Evolutionary conservation across 1,140 invertebrate species (phyloP).

Genomic region (Hyles vespertilio): DNA sequence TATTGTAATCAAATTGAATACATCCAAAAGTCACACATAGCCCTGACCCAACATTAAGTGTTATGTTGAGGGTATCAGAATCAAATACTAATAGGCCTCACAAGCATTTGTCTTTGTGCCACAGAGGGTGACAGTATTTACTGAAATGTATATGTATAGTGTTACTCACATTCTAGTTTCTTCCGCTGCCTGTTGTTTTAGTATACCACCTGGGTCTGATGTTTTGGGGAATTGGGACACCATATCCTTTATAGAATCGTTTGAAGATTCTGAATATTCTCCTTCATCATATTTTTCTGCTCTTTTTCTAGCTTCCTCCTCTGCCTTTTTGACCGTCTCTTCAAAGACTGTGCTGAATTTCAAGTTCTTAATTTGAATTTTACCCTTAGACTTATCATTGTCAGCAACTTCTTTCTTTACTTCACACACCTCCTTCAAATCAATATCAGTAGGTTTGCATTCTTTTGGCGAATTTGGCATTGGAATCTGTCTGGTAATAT

Average conservation of each 20-base stretch:
- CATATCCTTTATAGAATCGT: slow-evolving; percentile 73
- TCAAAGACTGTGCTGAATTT: slow-evolving; percentile 82
- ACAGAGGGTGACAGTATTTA: too few species aligned
- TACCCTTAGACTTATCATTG: slow-evolving; percentile 65
- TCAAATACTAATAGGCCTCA: too few species aligned
- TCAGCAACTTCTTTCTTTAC: slow-evolving; percentile 39
- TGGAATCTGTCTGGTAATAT: slow-evolving; percentile 48
- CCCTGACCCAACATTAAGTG: too few species aligned
- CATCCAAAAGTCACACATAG: too few species aligned
- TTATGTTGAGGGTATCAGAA: too few species aligned
- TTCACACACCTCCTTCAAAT: slow-evolving; percentile 37
- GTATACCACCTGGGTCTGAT: slow-evolving; percentile 65
- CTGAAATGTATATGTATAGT: neutral
- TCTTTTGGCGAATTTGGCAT: slow-evolving; percentile 55
- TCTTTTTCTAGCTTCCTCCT: slow-evolving; percentile 79
- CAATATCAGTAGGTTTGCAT: slow-evolving; percentile 26
- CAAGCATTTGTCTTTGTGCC: too few species aligned
- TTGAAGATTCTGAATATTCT: slow-evolving; percentile 78
- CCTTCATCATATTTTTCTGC: slow-evolving; percentile 80
- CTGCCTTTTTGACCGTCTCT: slow-evolving; percentile 80
- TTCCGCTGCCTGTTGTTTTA: slow-evolving; percentile 69
- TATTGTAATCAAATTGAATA: too few species aligned
- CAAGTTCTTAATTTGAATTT: slow-evolving; percentile 80
- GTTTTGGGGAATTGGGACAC: slow-evolving; percentile 66
- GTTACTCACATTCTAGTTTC: slow-evolving; percentile 62